Evolutionary conservation across 2,888 invertebrate genomes (phyloP).

Genomic region (Drosophila picticornis): DNA sequence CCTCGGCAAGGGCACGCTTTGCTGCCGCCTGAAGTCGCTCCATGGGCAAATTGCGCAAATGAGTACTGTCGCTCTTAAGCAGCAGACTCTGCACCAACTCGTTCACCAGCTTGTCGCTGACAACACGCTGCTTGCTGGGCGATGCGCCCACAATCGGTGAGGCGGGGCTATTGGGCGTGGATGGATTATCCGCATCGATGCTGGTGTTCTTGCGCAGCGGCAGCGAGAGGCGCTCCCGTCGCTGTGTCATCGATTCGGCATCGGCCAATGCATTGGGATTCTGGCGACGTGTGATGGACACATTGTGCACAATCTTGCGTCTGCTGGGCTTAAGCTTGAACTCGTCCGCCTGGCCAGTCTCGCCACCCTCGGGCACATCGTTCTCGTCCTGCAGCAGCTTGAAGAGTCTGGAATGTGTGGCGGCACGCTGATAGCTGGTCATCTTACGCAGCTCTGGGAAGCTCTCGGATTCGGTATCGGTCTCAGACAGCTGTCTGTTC

Average conservation of each 20-base stretch:
- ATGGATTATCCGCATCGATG: constrained; percentile 86
- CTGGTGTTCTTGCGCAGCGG: constrained; percentile 85
- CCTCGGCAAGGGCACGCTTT: constrained; percentile 87
- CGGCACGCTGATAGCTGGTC: constrained; percentile 89
- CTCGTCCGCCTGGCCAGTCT: constrained; percentile 69
- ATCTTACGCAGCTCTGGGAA: constrained; percentile 87
- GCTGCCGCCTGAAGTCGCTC: constrained; percentile 87
- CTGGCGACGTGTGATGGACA: constrained; percentile 84
- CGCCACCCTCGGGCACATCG: constrained; percentile 76
- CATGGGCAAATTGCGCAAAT: constrained; percentile 86
- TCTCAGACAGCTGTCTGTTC: constrained; percentile 89
- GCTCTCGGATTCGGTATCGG: constrained; percentile 88
- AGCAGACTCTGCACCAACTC: constrained; percentile 87
- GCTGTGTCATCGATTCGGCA: constrained; percentile 84
- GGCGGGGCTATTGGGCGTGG: constrained; percentile 86
- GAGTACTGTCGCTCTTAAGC: constrained; percentile 86
- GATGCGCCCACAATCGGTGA: constrained; percentile 84
- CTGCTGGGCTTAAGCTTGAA: constrained; percentile 80
- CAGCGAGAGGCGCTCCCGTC: constrained; percentile 86
- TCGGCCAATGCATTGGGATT: constrained; percentile 81
- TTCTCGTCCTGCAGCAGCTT: constrained; percentile 88
- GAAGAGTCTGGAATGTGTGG: constrained; percentile 90
- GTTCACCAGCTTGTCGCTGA: constrained; percentile 87
- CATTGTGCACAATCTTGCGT: constrained; percentile 85
- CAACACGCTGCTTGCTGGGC: constrained; percentile 84